phyloP scores from a whole-genome alignment of 2,113 vertebrate species.

The Neolamprologus tretocephalus region DNA sequence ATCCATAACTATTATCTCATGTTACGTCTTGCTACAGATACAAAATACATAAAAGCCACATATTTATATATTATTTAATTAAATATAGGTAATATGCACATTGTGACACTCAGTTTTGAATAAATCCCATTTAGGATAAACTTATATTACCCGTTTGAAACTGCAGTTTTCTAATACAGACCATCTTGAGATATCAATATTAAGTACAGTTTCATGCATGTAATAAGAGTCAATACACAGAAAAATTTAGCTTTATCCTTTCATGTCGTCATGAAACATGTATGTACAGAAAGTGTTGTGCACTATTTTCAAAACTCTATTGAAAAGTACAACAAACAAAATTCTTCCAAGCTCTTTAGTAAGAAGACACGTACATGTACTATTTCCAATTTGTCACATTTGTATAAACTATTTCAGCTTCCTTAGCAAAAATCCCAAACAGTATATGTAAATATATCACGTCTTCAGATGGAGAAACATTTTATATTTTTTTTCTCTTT shows the following conservation, averaged over 20 bases:
- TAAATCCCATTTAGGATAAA: not conserved
- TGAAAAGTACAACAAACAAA: not conserved
- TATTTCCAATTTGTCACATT: not conserved
- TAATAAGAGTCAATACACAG: not conserved
- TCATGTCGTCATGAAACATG: fast-evolving
- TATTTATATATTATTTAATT: not conserved
- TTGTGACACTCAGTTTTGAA: not conserved
- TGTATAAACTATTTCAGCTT: not conserved
- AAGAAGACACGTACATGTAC: not conserved
- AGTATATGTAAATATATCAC: not conserved
- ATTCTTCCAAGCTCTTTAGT: not conserved
- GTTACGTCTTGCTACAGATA: not conserved
- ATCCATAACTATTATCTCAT: not conserved
- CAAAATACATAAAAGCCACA: not conserved
- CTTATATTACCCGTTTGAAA: not conserved
- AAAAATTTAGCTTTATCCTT: not conserved
- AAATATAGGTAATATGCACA: not conserved
- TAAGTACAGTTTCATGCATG: not conserved
- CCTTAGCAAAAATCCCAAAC: not conserved
- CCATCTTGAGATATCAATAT: not conserved
- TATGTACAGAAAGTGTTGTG: not conserved
- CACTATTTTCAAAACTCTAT: not conserved
- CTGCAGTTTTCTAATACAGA: not conserved
- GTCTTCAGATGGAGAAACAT: not conserved
- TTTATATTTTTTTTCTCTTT: not conserved